Evolutionary conservation across 2,888 invertebrate genomes (phyloP).

Genomic region (Tuta absoluta): DNA sequence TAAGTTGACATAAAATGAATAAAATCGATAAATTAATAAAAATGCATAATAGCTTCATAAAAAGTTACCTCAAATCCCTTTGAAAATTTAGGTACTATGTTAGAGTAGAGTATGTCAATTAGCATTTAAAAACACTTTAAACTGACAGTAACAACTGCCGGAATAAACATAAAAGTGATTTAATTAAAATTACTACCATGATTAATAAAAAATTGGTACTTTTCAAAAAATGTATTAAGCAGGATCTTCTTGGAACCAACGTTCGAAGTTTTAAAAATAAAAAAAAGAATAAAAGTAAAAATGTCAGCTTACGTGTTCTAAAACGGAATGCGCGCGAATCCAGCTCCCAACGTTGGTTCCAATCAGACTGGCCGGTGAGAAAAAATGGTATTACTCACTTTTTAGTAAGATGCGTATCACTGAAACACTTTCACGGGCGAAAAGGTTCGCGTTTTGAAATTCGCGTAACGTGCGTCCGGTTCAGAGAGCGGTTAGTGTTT

Average conservation of each 20-base stretch:
- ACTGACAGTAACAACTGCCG: too few relatives aligned
- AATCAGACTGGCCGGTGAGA: conserved; percentile 28
- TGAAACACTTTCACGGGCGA: conserved; percentile 30
- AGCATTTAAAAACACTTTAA: too few relatives aligned
- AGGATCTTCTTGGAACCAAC: conserved; percentile 39
- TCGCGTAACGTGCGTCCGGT: conserved; percentile 37
- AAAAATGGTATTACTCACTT: conserved; percentile 36
- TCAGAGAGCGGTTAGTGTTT: conserved; percentile 52
- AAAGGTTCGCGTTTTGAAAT: conserved; percentile 38
- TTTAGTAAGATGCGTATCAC: conserved; percentile 32
- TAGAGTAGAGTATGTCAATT: too few relatives aligned
- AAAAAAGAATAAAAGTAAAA: conserved; percentile 13
- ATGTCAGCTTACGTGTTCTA: conserved; percentile 20
- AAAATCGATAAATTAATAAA: too few relatives aligned
- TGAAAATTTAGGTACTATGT: too few relatives aligned
- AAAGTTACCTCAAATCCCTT: too few relatives aligned
- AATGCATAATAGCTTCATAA: too few relatives aligned
- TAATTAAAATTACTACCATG: too few relatives aligned
- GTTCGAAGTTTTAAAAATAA: conserved; percentile 60
- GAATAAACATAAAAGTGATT: too few relatives aligned
- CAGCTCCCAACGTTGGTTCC: conserved; percentile 28
- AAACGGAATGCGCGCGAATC: conserved; percentile 25
- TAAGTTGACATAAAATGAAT: too few relatives aligned
- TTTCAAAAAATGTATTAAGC: background rate
- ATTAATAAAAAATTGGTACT: background rate